Percentiles rank a stretch among this genome's conserved stretches.
These are phyloP conservation scores for Calidris pygmaea DNA, from an alignment of 2,113 vertebrate species.

Conservation along the genomic window DNA sequence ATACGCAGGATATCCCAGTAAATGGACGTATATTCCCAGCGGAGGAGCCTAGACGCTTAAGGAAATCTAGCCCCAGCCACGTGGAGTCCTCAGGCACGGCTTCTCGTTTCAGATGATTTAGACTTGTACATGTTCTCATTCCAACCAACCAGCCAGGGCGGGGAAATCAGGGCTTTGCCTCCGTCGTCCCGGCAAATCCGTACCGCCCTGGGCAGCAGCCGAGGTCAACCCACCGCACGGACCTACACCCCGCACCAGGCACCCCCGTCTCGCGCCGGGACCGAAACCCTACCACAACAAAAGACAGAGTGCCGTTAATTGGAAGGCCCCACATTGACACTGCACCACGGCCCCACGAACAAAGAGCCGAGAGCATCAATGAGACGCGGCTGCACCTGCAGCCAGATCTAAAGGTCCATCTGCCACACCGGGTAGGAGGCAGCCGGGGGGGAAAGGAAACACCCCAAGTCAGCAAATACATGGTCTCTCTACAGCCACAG, in stretches of 20 bases:
- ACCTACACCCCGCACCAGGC: fast-evolving
- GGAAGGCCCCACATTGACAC: too few relatives aligned
- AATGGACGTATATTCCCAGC: fast-evolving
- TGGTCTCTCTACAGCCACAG: not conserved
- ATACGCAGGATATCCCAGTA: not conserved
- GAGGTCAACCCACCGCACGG: fast-evolving
- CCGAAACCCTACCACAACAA: not conserved
- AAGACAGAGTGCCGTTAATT: not conserved
- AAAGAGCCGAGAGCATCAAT: not conserved
- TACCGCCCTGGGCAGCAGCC: not conserved
- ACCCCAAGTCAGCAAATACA: fast-evolving
- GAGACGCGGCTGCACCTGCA: not conserved
- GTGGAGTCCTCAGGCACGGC: fast-evolving
- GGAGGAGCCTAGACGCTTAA: fast-evolving
- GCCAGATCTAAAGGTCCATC: fast-evolving
- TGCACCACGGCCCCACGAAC: too few relatives aligned
- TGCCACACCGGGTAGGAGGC: not conserved
- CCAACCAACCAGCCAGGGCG: not conserved
- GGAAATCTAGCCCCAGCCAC: not conserved
- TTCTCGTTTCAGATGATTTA: not conserved
- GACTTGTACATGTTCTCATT: not conserved
- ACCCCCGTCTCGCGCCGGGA: not conserved
- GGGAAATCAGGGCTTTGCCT: not conserved
- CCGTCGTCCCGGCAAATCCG: fast-evolving
- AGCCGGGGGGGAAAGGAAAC: not conserved